Evolutionary conservation across 92 coral and sea anemone species (phyloP).

Genomic region (Isaurus tuberculatus): DNA sequence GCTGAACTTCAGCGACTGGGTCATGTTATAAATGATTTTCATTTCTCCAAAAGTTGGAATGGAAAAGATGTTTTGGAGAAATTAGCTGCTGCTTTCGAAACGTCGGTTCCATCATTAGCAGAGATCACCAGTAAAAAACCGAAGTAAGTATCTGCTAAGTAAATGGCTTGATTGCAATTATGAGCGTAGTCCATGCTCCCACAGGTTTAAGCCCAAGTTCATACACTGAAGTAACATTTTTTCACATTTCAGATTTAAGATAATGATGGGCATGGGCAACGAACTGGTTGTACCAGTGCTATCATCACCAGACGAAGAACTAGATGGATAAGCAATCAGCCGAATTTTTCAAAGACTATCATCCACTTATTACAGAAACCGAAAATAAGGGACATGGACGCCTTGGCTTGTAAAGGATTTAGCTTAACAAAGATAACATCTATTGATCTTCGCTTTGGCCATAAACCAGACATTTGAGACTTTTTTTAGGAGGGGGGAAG

Average conservation of each 20-base stretch:
- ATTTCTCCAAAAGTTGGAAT: conserved; percentile 51
- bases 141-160: conserved; percentile 9
- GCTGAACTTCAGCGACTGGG: conserved; percentile 66
- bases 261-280: conserved; percentile 60
- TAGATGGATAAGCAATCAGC: conserved; percentile 21
- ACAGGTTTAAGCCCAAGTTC: conserved; percentile 2
- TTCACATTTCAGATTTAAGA: conserved; percentile 35
- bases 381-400: neutral
- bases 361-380: neutral
- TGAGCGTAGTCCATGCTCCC: neutral
- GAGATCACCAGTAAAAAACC: conserved; percentile 37
- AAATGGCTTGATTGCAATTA: neutral
- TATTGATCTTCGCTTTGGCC: conserved; percentile 4
- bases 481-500: neutral
- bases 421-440: neutral
- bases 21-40: conserved; percentile 55
- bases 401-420: conserved; percentile 3
- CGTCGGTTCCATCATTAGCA: conserved; percentile 37
- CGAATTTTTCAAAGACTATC: neutral
- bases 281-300: conserved; percentile 52
- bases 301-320: conserved; percentile 9
- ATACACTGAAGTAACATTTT: neutral
- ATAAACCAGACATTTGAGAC: neutral
- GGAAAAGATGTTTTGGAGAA: conserved; percentile 45
- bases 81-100: conserved; percentile 47